These are phyloP conservation scores for Eristalis pertinax DNA, from an alignment of 2,888 invertebrate genomes.

Conservation along the genomic window DNA sequence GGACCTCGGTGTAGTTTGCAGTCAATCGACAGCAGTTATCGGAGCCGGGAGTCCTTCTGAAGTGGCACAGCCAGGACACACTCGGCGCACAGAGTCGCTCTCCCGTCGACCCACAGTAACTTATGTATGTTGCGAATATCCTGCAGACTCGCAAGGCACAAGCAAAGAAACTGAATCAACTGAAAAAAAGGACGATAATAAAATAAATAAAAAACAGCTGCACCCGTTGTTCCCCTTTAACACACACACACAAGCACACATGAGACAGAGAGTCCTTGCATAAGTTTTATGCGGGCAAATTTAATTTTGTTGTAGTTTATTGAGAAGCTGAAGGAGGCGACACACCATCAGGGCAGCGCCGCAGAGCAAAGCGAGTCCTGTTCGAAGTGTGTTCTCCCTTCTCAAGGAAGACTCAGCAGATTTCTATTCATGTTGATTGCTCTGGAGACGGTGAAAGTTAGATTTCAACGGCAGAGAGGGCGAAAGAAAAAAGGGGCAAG, in stretches of 20 bases:
- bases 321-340: slow-evolving; percentile 8
- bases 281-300: slow-evolving; percentile 69
- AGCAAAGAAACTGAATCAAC: too few relatives aligned
- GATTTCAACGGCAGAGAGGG: not conserved
- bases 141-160: slow-evolving; percentile 58
- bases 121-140: slow-evolving; percentile 66
- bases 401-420: slow-evolving; percentile 46
- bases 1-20: slow-evolving; percentile 63
- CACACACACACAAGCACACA: not conserved
- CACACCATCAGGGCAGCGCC: not conserved
- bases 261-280: slow-evolving; percentile 49
- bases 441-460: slow-evolving; percentile 28
- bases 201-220: slow-evolving; percentile 70
- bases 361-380: slow-evolving; percentile 14
- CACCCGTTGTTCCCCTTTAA: slow-evolving; percentile 41
- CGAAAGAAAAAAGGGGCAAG: not conserved
- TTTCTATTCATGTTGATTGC: slow-evolving; percentile 57
- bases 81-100: slow-evolving; percentile 55
- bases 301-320: slow-evolving; percentile 71
- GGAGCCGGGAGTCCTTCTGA: slow-evolving; percentile 35
- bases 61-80: slow-evolving; percentile 12
- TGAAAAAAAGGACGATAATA: slow-evolving; percentile 41
- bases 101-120: slow-evolving; percentile 41
- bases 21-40: slow-evolving; percentile 67
- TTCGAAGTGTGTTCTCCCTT: slow-evolving; percentile 26